phyloP scores from a whole-genome alignment of 2,113 vertebrate genomes.

The Ciconia maguari region DNA sequence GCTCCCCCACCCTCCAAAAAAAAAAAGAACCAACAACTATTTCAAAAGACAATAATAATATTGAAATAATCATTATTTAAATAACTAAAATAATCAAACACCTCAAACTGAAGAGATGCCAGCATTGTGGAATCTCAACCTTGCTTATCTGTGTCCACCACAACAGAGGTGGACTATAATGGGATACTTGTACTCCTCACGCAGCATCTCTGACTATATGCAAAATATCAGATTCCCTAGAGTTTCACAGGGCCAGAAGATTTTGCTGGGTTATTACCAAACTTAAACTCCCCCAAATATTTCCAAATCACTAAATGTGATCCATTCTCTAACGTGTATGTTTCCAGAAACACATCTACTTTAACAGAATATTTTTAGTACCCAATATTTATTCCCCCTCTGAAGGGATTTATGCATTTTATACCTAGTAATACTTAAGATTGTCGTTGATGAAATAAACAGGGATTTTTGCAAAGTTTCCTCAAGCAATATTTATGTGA shows the following conservation, averaged over 20 bases:
- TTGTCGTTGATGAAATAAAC: background rate
- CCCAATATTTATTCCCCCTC: background rate
- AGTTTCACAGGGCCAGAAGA: background rate
- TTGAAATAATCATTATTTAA: background rate
- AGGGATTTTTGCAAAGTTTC: background rate
- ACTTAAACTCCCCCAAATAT: background rate
- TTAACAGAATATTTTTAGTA: background rate
- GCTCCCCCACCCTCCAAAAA: accelerated
- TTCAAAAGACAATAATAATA: background rate
- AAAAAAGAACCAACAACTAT: background rate
- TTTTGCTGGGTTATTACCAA: background rate
- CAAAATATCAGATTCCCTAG: background rate
- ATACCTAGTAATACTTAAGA: background rate
- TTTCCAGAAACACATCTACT: background rate
- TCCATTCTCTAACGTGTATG: background rate
- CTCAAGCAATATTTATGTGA: background rate
- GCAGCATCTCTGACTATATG: background rate
- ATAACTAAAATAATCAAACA: background rate
- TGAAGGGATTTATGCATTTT: background rate
- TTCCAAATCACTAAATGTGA: background rate
- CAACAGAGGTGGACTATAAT: background rate
- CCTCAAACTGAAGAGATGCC: background rate
- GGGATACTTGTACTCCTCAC: background rate
- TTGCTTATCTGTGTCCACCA: too few species aligned
- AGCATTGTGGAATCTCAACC: background rate